Evolutionary conservation across 1,140 invertebrate genomes (phyloP).

Genomic region (Reticulitermes speratus): DNA sequence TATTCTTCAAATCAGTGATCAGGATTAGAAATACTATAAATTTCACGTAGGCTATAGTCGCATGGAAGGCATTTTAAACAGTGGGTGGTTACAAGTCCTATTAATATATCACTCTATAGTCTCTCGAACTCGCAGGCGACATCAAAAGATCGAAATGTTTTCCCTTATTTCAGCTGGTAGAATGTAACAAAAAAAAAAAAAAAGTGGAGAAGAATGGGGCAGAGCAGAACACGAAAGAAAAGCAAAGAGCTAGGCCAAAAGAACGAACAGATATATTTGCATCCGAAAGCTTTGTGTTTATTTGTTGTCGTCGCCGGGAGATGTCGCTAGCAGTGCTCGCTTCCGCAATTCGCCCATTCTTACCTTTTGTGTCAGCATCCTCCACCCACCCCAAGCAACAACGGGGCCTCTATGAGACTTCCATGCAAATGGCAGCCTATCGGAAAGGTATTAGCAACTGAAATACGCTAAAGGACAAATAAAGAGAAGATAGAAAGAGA

Average conservation of each 20-base stretch:
- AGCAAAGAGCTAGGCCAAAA: neutral
- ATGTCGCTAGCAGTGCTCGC: neutral
- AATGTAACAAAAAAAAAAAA: no score
- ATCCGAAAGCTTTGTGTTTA: slow-evolving; percentile 5
- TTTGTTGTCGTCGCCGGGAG: slow-evolving; percentile 14
- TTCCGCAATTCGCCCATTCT: slow-evolving; percentile 7
- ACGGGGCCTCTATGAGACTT: slow-evolving; percentile 17
- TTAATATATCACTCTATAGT: no score
- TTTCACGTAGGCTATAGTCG: no score
- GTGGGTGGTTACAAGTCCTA: no score
- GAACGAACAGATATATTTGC: neutral
- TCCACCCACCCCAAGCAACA: neutral
- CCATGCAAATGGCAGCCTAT: slow-evolving; percentile 23
- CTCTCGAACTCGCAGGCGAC: no score
- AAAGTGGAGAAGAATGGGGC: neutral
- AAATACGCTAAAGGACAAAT: slow-evolving; percentile 26
- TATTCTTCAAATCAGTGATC: no score
- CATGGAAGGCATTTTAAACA: no score
- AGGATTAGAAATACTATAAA: no score
- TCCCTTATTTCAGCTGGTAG: no score
- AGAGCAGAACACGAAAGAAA: neutral
- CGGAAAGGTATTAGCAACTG: slow-evolving; percentile 29
- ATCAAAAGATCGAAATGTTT: no score
- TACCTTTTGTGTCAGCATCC: neutral
- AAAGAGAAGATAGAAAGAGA: neutral